Evolutionary conservation across 2,113 vertebrate genomes (phyloP).

Genomic region (Edolisoma coerulescens): DNA sequence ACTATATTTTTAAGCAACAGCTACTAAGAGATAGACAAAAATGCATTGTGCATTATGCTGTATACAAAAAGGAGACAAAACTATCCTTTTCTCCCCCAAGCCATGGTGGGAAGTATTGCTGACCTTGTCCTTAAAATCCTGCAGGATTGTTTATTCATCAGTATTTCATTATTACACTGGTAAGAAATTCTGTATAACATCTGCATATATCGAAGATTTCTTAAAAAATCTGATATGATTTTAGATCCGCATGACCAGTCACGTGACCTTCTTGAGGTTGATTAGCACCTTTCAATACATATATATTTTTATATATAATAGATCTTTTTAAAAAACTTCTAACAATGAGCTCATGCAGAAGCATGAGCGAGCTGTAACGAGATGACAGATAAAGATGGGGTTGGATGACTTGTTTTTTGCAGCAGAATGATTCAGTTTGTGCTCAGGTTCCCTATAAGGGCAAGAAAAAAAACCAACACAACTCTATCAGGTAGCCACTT

Average conservation of each 20-base stretch:
- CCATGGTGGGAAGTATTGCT: conserved; percentile 89
- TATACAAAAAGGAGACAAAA: conserved; percentile 81
- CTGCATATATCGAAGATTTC: conserved; percentile 99
- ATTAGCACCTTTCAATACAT: conserved; percentile 97
- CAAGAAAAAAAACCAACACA: conserved; percentile 54
- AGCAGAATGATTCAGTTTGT: conserved; percentile 93
- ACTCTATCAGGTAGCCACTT: conserved; percentile 67
- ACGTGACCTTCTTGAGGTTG: conserved; percentile 94
- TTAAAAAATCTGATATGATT: conserved; percentile 94
- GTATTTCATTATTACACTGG: conserved; percentile 90
- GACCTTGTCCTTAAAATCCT: conserved; percentile 97
- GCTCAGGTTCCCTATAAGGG: conserved; percentile 86
- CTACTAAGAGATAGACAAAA: conserved; percentile 74
- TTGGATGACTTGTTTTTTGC: conserved; percentile 74
- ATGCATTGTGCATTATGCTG: conserved; percentile 77
- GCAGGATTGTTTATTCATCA: conserved; percentile 87
- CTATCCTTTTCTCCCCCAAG: conserved; percentile 85
- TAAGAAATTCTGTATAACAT: conserved; percentile 99
- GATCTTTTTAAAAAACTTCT: conserved; percentile 76
- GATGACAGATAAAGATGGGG: conserved; percentile 72
- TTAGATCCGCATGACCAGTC: conserved; percentile 99
- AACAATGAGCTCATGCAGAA: conserved; percentile 80
- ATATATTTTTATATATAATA: conserved; percentile 83
- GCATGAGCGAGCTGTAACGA: conserved; percentile 84
- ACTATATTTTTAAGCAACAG: conserved; percentile 68